These are phyloP conservation scores for Sarcophaga peregrina DNA, from an alignment of 1,140 invertebrate species.

Conservation along the genomic window DNA sequence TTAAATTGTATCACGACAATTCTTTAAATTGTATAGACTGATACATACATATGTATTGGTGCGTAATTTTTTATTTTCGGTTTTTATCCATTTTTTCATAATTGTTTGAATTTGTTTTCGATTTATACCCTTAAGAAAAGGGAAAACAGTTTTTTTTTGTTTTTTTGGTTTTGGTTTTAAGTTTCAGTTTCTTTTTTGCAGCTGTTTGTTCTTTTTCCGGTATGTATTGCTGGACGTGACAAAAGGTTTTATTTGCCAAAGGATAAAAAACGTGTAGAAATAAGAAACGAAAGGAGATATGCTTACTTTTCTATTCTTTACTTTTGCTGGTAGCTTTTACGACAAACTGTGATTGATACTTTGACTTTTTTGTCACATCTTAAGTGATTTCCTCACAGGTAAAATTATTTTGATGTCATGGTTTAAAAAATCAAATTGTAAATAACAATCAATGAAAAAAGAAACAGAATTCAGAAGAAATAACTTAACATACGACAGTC, in stretches of 20 bases:
- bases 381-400: constrained; percentile 4
- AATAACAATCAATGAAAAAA: background rate
- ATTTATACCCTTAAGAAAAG: constrained; percentile 1
- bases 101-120: constrained; percentile 6
- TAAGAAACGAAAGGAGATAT: background rate
- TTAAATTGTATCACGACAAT: too few relatives aligned
- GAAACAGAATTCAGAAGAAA: too few relatives aligned
- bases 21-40: too few relatives aligned
- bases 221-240: constrained; percentile 4
- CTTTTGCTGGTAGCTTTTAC: background rate
- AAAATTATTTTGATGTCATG: background rate
- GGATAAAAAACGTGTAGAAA: background rate
- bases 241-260: constrained; percentile 4
- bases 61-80: background rate
- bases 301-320: background rate
- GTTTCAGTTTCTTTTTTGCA: background rate
- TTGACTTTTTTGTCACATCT: constrained; percentile 6
- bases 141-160: background rate
- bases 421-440: background rate
- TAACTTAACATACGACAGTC: too few relatives aligned
- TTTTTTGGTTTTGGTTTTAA: background rate
- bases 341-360: constrained; percentile 13
- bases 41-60: too few relatives aligned
- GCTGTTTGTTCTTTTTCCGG: background rate
- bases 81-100: background rate